These are phyloP conservation scores for Synanthedon tipuliformis DNA, from an alignment of 2,888 invertebrate genomes.

Conservation along the genomic window DNA sequence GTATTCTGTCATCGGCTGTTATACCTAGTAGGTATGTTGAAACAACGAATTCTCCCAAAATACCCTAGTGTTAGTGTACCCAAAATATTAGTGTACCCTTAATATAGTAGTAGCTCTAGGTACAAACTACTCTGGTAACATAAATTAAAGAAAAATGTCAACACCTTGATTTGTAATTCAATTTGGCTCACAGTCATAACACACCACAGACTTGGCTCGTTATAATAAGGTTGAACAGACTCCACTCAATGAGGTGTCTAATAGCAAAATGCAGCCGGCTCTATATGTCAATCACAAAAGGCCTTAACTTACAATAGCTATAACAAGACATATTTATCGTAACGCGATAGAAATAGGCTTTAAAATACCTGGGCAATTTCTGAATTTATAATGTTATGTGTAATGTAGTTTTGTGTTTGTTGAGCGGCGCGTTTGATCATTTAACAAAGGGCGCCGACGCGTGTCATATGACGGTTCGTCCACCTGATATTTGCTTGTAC, in stretches of 20 bases:
- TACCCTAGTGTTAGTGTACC: no score
- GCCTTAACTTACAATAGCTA: constrained; percentile 10
- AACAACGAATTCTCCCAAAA: no score
- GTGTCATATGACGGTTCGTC: constrained; percentile 56
- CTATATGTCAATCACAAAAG: constrained; percentile 6
- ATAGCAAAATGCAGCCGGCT: constrained; percentile 26
- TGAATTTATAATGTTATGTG: constrained; percentile 9
- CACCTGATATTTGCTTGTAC: constrained; percentile 40
- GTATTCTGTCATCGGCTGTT: no score
- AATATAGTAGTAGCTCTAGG: no score
- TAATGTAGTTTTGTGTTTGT: constrained; percentile 32
- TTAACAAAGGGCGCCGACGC: constrained; percentile 58
- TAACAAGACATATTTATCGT: not conserved
- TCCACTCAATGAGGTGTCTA: constrained; percentile 56
- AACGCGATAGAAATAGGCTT: constrained; percentile 8
- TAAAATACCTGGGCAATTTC: constrained; percentile 1
- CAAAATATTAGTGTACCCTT: no score
- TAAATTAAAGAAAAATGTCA: no score
- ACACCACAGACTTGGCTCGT: no score
- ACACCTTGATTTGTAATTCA: no score
- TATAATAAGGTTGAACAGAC: no score
- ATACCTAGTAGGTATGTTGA: no score
- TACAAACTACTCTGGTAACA: no score
- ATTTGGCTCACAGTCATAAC: no score
- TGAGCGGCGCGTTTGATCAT: constrained; percentile 57